phyloP scores from a whole-genome alignment of 2,113 vertebrate species.

The Mastomys natalensis region DNA sequence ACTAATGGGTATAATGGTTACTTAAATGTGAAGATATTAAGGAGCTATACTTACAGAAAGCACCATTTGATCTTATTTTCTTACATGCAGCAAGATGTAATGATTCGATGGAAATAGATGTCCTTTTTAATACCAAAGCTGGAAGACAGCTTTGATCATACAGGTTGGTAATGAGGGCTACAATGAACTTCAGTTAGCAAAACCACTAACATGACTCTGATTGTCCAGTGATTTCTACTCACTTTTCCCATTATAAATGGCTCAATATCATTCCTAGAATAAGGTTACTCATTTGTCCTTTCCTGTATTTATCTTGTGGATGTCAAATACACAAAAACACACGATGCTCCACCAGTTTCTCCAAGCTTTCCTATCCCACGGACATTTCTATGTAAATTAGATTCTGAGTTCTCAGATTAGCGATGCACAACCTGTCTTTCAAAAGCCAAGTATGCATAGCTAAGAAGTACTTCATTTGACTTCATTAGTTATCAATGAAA shows the following conservation, averaged over 20 bases:
- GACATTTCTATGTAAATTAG: neutral
- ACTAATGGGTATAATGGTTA: neutral
- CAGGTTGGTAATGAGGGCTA: too few relatives aligned
- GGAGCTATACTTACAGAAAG: neutral
- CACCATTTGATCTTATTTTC: neutral
- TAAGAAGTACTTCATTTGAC: neutral
- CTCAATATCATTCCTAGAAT: neutral
- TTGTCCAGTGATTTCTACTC: neutral
- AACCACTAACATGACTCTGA: neutral
- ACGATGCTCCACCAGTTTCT: neutral
- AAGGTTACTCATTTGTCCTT: neutral
- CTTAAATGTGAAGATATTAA: neutral
- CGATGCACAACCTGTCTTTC: neutral
- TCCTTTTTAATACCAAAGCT: neutral
- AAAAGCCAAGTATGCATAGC: neutral
- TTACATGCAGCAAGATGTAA: neutral
- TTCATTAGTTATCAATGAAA: slow-evolving; percentile 6
- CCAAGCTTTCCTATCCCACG: neutral
- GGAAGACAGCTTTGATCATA: neutral
- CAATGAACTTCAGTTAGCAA: neutral
- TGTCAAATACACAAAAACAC: neutral
- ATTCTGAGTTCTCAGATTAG: neutral
- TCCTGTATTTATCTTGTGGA: neutral
- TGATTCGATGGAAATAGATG: neutral
- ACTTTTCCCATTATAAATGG: neutral